phyloP scores from a whole-genome alignment of 2,113 vertebrate genomes.

The Crotophaga sulcirostris region DNA sequence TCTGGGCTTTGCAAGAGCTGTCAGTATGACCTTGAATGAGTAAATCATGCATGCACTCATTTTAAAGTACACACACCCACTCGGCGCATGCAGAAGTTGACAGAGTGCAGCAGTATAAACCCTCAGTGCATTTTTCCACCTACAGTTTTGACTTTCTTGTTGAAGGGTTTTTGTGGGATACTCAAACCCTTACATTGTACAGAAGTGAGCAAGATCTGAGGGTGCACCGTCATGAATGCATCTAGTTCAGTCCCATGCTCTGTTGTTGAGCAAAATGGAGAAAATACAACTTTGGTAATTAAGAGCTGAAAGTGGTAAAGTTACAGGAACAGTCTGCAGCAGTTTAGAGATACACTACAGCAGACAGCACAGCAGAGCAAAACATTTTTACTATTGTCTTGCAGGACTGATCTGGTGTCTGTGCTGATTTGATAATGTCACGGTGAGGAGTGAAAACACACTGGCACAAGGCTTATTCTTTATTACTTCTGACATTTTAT shows the following conservation, averaged over 20 bases:
- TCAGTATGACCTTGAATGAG: background rate
- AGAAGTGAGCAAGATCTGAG: background rate
- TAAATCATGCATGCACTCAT: background rate
- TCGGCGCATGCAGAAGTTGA: accelerated
- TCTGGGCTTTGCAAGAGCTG: background rate
- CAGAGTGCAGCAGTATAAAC: background rate
- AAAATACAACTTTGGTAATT: background rate
- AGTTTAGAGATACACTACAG: background rate
- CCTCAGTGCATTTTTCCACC: background rate
- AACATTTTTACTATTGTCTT: background rate
- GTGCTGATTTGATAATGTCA: slow-evolving; percentile 38
- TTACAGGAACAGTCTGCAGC: background rate
- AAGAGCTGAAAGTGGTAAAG: background rate
- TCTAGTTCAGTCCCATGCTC: background rate
- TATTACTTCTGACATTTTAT: slow-evolving; percentile 51
- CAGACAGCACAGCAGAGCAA: background rate
- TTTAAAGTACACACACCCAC: background rate
- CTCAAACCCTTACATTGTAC: background rate
- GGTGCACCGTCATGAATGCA: accelerated
- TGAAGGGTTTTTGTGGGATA: background rate
- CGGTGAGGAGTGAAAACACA: slow-evolving; percentile 52
- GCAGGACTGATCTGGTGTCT: slow-evolving; percentile 15
- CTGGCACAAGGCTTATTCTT: slow-evolving; percentile 19
- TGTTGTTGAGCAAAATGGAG: background rate
- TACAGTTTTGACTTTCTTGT: background rate